Evolutionary conservation across 1,140 invertebrate genomes (phyloP), one percentile per base, ranked within the genome.

Genomic region (Drosophila sucinea): DNA sequence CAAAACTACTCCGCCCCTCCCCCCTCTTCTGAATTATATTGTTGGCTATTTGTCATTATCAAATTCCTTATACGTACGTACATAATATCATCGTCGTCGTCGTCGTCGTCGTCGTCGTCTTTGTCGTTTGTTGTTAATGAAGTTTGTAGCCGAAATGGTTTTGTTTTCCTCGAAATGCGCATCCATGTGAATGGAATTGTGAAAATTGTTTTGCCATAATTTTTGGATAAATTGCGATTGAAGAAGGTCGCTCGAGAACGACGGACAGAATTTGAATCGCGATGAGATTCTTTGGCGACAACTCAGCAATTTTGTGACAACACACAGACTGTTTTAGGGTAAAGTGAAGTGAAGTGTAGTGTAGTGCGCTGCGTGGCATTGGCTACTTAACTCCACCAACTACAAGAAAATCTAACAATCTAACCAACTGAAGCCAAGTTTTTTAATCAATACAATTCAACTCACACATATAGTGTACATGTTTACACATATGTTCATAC

Each of bases 191-290:
- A 66, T 65, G 61, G 68, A 73, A 76, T 68, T 77, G 77, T 73
- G 77, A 77, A 79, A 79, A 79, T 73, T 68, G 55, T 70, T 67
- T 51, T 51, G 70, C 63, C 66, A 79, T 79, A 73, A 77, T 67
- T 77, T 73, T 71, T 51, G n/a, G 54, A 64, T 75, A 71, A 76
- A 79, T 75, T 72, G 69, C 73, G 17, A 75, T 76, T 61, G 61
- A 71, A 67, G 61, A 38, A 32, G 68, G 76, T 77, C 70, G 60
- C 17, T 32, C 61, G 61, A 60, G 56, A 64, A 47, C 41, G 41
- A 54, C 23, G 23, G 68, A n/a, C 60, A 44, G 73, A 77, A 73
- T 77, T 69, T 63, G 74, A 69, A 73, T 77, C 44, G 66, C 63
- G 25, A 63, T 41, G 11, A 40, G 25, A 60, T 63, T 60, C 63